Conservation (phyloP, 2,113 vertebrate genomes). For the Cynopterus brachyotis region DNA sequence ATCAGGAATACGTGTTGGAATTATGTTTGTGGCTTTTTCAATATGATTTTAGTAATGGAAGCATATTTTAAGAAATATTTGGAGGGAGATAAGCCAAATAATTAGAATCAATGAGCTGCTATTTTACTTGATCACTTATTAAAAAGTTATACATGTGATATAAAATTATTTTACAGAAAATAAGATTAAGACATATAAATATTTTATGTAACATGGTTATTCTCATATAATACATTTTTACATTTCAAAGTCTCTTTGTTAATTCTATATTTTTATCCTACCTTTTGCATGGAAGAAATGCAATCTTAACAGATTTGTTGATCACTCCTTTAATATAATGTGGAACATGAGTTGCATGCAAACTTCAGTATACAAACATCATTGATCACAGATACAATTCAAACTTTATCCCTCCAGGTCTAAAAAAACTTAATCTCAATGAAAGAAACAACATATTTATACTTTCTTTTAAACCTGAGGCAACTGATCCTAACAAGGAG, state of each 20-base stretch:
- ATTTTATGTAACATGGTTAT: conserved; percentile 28
- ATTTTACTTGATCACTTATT: conserved; percentile 36
- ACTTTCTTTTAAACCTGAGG: background rate
- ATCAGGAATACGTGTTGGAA: conserved; percentile 46
- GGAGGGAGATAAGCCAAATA: conserved; percentile 32
- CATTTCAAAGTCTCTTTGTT: background rate
- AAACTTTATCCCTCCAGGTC: background rate
- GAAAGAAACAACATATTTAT: background rate
- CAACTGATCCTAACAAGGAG: background rate
- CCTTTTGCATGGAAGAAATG: conserved; percentile 35
- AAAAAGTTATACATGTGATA: background rate
- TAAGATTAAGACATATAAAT: background rate
- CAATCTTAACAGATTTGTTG: conserved; percentile 30
- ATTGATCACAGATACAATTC: conserved; percentile 31
- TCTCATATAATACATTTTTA: conserved; percentile 13
- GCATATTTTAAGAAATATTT: conserved; percentile 48
- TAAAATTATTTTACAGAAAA: conserved; percentile 47
- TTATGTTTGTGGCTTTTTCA: conserved; percentile 10
- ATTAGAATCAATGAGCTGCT: background rate
- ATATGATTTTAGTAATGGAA: conserved; percentile 10
- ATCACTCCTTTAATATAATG: conserved; percentile 23
- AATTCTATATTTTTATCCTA: background rate
- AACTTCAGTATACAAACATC: conserved; percentile 19
- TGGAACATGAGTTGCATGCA: conserved; percentile 6
- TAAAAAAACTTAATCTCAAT: conserved; percentile 33